phyloP scores from a whole-genome alignment of 2,113 vertebrate species.

The Furnarius figulus region DNA sequence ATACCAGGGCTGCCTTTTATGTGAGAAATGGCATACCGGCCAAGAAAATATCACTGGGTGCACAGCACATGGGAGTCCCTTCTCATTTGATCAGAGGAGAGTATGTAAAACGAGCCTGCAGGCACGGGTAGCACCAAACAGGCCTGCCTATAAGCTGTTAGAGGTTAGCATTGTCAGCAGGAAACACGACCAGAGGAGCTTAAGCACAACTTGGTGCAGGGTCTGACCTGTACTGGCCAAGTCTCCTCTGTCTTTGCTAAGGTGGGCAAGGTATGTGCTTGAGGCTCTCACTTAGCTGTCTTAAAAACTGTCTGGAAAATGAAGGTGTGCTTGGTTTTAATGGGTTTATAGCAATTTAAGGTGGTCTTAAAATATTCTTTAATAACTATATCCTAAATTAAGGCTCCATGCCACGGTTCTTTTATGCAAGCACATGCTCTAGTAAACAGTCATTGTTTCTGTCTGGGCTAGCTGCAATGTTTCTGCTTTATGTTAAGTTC shows the following conservation, averaged over 20 bases:
- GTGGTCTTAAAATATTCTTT: background rate
- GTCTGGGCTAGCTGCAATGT: background rate
- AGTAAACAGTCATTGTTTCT: background rate
- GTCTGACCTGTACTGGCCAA: background rate
- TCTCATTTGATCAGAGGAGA: background rate
- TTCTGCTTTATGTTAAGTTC: background rate
- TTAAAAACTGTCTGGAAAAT: background rate
- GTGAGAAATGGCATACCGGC: background rate
- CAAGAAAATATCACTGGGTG: background rate
- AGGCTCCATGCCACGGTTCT: background rate
- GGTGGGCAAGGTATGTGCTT: background rate
- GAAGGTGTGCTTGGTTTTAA: background rate
- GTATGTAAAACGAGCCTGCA: background rate
- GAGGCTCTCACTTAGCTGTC: background rate
- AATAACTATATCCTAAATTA: background rate
- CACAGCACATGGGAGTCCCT: background rate
- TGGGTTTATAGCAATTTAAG: background rate
- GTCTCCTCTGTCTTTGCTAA: background rate
- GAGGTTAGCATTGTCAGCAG: background rate
- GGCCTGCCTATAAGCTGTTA: background rate
- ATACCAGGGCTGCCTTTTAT: background rate
- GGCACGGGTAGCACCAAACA: background rate
- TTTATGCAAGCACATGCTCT: background rate
- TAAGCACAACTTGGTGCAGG: background rate
- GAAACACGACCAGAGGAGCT: background rate